These are phyloP conservation scores for Corydoras sp. DNA, from an alignment of 2,113 vertebrate genomes.

Conservation along the genomic window DNA sequence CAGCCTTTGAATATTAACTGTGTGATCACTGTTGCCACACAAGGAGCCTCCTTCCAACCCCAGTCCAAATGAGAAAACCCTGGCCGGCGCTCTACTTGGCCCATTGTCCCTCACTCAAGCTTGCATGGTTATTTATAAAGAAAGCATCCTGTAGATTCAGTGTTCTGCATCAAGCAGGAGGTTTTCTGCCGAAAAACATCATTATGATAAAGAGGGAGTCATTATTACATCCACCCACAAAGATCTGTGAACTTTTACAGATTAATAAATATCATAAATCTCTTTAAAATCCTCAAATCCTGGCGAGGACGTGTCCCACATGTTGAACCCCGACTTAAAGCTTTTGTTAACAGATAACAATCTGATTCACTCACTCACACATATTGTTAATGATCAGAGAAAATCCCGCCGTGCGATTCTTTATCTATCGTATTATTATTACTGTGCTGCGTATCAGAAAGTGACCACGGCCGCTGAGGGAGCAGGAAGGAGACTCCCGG, in stretches of 20 bases:
- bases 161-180: conserved; percentile 3
- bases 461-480: too few relatives aligned
- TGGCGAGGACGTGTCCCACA: too few relatives aligned
- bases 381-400: conserved; percentile 38
- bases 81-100: conserved; percentile 39
- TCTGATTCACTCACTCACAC: too few relatives aligned
- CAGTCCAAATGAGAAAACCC: conserved; percentile 40
- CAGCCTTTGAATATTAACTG: conserved; percentile 71
- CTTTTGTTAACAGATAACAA: too few relatives aligned
- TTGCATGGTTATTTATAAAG: conserved; percentile 38
- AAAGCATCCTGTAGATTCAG: conserved; percentile 41
- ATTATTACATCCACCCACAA: too few relatives aligned
- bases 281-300: too few relatives aligned
- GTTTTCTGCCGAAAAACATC: neutral
- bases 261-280: too few relatives aligned
- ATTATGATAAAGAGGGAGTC: too few relatives aligned
- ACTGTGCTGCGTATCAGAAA: too few relatives aligned
- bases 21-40: conserved; percentile 71
- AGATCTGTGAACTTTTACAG: too few relatives aligned
- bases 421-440: too few relatives aligned
- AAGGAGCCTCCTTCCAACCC: conserved; percentile 53
- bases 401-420: conserved; percentile 37
- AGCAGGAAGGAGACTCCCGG: conserved; percentile 30
- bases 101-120: conserved; percentile 44
- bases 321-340: too few relatives aligned